Conservation (phyloP, 2,888 invertebrate genomes). For the Emmelina monodactyla region DNA sequence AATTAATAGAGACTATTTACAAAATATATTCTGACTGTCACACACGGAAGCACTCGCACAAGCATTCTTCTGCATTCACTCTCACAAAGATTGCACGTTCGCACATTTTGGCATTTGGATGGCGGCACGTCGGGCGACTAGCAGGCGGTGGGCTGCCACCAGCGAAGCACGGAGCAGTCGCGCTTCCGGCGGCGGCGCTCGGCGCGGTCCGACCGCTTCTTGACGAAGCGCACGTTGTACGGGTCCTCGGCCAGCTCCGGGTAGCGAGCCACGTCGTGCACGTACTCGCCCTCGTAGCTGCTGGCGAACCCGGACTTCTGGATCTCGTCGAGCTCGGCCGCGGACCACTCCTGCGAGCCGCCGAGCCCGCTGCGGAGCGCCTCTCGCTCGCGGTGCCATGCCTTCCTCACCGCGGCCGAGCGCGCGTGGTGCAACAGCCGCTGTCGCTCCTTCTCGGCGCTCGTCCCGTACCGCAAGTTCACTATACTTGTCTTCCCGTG, state of each 20-base stretch:
- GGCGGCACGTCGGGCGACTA: slow-evolving; percentile 61
- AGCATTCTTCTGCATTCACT: background rate
- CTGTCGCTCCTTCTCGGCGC: slow-evolving; percentile 87
- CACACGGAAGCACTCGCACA: slow-evolving; percentile 37
- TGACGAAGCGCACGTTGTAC: slow-evolving; percentile 89
- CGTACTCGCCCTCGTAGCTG: slow-evolving; percentile 90
- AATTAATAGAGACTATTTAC: slow-evolving; percentile 66
- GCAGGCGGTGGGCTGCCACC: slow-evolving; percentile 59
- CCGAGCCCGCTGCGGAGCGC: slow-evolving; percentile 79
- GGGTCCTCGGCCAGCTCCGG: slow-evolving; percentile 96
- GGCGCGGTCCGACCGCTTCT: slow-evolving; percentile 77
- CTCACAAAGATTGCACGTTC: slow-evolving; percentile 36
- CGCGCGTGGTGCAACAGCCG: slow-evolving; percentile 91
- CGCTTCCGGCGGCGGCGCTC: slow-evolving; percentile 78
- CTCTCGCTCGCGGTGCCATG: slow-evolving; percentile 93
- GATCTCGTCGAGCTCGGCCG: slow-evolving; percentile 88
- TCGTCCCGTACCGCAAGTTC: slow-evolving; percentile 94
- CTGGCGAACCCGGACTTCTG: slow-evolving; percentile 82
- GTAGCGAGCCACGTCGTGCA: slow-evolving; percentile 88
- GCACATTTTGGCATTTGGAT: slow-evolving; percentile 62
- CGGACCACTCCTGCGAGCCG: slow-evolving; percentile 85
- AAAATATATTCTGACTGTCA: slow-evolving; percentile 55
- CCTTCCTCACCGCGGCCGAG: slow-evolving; percentile 84
- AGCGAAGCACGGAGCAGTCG: slow-evolving; percentile 52
- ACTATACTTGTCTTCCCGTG: slow-evolving; percentile 90